Conservation (phyloP, 2,888 invertebrate genomes). For the Platycheirus rosarum region DNA sequence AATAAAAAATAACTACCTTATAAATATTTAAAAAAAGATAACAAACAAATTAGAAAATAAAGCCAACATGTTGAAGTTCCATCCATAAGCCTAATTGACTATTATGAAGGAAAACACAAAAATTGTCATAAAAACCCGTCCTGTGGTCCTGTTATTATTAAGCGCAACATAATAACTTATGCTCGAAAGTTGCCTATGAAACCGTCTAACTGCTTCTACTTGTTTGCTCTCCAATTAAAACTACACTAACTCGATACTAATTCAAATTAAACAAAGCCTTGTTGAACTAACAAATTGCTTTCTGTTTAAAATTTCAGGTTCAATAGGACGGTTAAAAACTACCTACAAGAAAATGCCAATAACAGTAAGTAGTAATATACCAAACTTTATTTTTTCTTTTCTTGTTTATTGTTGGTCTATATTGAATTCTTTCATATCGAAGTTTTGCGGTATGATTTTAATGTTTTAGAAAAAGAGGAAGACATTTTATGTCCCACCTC, state of each 20-base stretch:
- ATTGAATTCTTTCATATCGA: constrained; percentile 27
- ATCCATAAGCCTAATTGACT: too few species aligned
- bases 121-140: too few species aligned
- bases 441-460: constrained; percentile 10
- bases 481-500: constrained; percentile 49
- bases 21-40: too few species aligned
- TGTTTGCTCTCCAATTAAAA: not conserved
- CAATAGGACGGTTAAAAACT: constrained; percentile 81
- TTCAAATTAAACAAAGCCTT: not conserved
- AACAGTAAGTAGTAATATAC: constrained; percentile 82
- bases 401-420: constrained; percentile 34
- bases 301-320: constrained; percentile 81
- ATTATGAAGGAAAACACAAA: too few species aligned
- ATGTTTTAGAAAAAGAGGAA: not conserved
- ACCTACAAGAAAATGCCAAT: constrained; percentile 77
- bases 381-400: constrained; percentile 31
- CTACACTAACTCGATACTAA: not conserved
- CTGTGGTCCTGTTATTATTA: too few species aligned
- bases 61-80: too few species aligned
- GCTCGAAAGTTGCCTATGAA: too few species aligned
- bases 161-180: too few species aligned
- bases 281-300: constrained; percentile 51
- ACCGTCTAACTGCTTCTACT: too few species aligned
- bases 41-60: too few species aligned
- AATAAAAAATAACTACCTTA: too few species aligned